Conservation (phyloP, 1,140 invertebrate genomes). For the Drosophila aff. region DNA sequence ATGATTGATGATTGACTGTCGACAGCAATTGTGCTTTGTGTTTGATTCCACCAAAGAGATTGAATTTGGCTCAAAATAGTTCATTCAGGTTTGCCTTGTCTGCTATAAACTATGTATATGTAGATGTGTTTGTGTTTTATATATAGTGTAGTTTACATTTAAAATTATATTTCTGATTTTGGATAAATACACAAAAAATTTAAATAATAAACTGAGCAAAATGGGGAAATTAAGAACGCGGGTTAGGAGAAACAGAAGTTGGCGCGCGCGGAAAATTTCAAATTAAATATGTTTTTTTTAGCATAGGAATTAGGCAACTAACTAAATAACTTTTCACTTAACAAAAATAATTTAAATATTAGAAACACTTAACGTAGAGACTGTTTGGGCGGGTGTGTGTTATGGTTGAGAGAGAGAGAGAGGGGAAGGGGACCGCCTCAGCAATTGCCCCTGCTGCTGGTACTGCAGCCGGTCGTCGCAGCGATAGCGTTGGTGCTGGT, state of each 20-base stretch:
- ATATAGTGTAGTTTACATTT: constrained; percentile 46
- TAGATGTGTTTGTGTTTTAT: constrained; percentile 3
- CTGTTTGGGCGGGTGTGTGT: constrained; percentile 67
- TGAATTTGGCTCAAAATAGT: constrained; percentile 17
- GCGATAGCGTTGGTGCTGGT: neutral
- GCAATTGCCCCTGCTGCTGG: constrained; percentile 15
- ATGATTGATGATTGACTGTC: constrained; percentile 30
- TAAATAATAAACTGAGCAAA: constrained; percentile 57
- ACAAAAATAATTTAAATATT: constrained; percentile 77
- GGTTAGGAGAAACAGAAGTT: constrained; percentile 21
- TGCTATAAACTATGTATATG: constrained; percentile 29
- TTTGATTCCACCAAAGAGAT: constrained; percentile 19
- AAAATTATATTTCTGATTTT: constrained; percentile 59
- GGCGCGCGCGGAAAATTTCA: constrained; percentile 44
- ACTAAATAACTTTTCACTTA: constrained; percentile 65
- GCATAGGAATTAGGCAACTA: constrained; percentile 62
- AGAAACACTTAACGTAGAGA: constrained; percentile 75
- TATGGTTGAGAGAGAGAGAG: constrained; percentile 23
- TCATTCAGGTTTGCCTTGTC: constrained; percentile 57
- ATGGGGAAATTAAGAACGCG: constrained; percentile 41
- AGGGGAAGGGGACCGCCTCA: constrained; percentile 12
- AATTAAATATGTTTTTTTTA: constrained; percentile 64
- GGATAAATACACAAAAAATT: constrained; percentile 62
- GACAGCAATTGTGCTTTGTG: constrained; percentile 17
- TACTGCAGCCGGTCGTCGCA: constrained; percentile 10